Evolutionary conservation across 2,888 invertebrate species (phyloP).

Genomic region (Acanthopleura granulata): DNA sequence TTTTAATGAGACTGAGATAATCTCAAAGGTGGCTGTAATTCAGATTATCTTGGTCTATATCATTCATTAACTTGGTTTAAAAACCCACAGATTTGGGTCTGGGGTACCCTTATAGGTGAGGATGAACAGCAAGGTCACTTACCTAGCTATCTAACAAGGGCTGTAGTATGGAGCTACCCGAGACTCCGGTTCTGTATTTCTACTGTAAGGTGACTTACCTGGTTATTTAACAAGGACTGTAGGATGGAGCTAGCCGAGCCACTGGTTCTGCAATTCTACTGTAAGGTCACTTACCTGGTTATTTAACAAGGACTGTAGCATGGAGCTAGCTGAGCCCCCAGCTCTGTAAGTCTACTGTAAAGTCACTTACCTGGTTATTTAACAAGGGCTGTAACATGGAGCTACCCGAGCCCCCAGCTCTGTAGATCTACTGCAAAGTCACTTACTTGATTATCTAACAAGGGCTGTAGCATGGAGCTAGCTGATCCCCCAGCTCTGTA

Average conservation of each 20-base stretch:
- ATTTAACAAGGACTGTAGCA: not conserved
- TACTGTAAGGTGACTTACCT: not conserved
- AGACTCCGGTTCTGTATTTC: no score
- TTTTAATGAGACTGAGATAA: no score
- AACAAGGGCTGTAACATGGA: not conserved
- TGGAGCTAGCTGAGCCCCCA: not conserved
- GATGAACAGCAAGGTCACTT: no score
- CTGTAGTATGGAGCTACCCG: not conserved
- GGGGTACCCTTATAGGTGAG: no score
- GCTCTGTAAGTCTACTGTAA: no score
- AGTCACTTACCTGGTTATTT: not conserved
- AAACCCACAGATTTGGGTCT: no score
- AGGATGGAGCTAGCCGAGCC: not conserved
- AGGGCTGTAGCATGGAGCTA: conserved; percentile 84
- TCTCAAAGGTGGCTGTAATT: no score
- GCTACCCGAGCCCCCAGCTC: no score
- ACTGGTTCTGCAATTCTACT: no score
- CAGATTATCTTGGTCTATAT: no score
- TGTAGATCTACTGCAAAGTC: conserved; percentile 70
- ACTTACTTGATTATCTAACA: conserved; percentile 90
- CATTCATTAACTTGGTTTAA: no score
- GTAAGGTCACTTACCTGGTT: not conserved
- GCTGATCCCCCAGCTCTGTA: conserved; percentile 94
- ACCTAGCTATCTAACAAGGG: not conserved
- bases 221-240: not conserved